Evolutionary conservation across 2,797 vertebrate species (phyloP), one percentile per base, ranked within the genome.

Genomic region (Pogonophryne albipinna): DNA sequence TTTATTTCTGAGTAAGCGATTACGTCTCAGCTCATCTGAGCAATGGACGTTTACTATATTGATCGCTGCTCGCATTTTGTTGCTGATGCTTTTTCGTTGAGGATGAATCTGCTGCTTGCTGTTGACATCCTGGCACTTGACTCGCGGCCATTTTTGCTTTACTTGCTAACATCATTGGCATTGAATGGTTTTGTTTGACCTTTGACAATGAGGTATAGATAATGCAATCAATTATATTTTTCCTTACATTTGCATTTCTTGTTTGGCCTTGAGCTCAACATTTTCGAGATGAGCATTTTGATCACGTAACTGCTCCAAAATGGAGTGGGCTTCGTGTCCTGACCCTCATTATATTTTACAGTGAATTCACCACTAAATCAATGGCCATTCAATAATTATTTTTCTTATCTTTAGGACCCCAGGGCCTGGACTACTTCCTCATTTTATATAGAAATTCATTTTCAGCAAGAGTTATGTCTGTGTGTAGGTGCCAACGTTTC

Each of bases 1-100:
- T 87, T 88, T 90, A 79, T 82, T 87, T 85, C 71, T 85, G 81
- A 81, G 70, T 49, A 71, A 80, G 79, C 79, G 79, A 57, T 90
- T 85, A 66, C 46, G 56, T 87, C 72, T 81, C 49, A 42, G 84
- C 87, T 88, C 57, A 66, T 64, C 74, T 70, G 76, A 88, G 78
- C 66, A 71, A 51, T 49, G 79, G 47, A 72, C 89, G 88, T 91
- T 92, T 90, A 76, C 78, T 51, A 84, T 90, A 93, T 94, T 86
- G 91, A 92, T 93, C 78, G 51, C 20, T 50, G n/a, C 76, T 68
- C 69, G 64, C 46, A 17, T 71, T 75, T 74, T 52, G 61, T 77
- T 50, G 77, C 71, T 66, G 74, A 85, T 79, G 82, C 74, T 71
- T 89, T 89, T 78, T 77, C 71, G 78, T 87, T 34, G 66, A 57